Conservation (phyloP, 2,888 invertebrate species). For the Tanypteryx hageni region DNA sequence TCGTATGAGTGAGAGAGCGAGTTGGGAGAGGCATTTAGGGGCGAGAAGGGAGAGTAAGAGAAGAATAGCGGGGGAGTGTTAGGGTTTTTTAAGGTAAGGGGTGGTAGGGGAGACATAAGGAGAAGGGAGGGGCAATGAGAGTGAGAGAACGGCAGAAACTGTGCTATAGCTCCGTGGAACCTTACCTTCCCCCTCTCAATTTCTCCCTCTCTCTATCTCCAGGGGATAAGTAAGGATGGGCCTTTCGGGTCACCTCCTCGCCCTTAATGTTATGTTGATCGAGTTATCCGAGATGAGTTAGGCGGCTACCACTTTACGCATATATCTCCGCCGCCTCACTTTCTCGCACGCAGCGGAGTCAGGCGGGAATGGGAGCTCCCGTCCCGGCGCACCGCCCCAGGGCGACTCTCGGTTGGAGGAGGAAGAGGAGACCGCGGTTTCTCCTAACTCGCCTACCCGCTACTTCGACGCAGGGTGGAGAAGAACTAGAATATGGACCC, state of each 20-base stretch:
- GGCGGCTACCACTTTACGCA: conserved; percentile 62
- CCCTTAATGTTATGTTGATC: conserved; percentile 62
- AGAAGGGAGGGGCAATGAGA: too few relatives aligned
- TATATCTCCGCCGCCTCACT: conserved; percentile 52
- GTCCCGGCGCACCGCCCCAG: conserved; percentile 36
- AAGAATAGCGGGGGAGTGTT: too few relatives aligned
- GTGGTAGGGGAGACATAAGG: background rate
- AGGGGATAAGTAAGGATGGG: conserved; percentile 3
- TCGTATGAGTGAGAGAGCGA: background rate
- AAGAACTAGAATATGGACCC: background rate
- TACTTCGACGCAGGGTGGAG: background rate
- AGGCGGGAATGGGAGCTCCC: conserved; percentile 36
- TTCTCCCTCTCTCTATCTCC: conserved; percentile 1
- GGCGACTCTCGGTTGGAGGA: background rate
- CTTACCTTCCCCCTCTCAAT: background rate
- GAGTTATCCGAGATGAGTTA: conserved; percentile 59
- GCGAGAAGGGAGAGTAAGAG: too few relatives aligned
- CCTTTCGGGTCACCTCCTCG: background rate
- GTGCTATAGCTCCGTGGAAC: too few relatives aligned
- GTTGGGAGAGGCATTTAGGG: too few relatives aligned
- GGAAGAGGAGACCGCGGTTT: background rate
- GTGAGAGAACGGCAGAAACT: background rate
- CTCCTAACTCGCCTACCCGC: background rate
- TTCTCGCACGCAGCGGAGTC: background rate
- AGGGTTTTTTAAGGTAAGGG: background rate